These are phyloP conservation scores for Nannoperca obscura DNA, from an alignment of 2,797 vertebrate species.

Conservation along the genomic window DNA sequence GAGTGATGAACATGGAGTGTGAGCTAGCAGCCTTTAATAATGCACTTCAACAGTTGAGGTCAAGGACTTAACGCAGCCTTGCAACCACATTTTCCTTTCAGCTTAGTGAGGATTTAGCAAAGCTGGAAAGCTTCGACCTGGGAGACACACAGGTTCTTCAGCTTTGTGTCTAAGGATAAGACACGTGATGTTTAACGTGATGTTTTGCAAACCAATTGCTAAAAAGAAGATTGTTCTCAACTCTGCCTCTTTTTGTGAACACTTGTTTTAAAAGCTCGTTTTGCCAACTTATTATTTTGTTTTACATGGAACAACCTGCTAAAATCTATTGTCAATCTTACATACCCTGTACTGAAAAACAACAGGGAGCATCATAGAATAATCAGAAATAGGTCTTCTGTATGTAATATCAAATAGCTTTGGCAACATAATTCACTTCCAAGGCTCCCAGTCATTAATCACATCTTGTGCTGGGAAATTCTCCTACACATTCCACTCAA, in stretches of 20 bases:
- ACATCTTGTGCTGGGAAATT: slow-evolving; percentile 44
- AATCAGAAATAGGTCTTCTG: slow-evolving; percentile 47
- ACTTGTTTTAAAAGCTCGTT: slow-evolving; percentile 46
- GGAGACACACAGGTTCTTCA: slow-evolving; percentile 23
- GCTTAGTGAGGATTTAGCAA: slow-evolving; percentile 45
- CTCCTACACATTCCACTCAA: slow-evolving; percentile 32
- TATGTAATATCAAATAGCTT: slow-evolving; percentile 78
- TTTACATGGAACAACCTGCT: slow-evolving; percentile 35
- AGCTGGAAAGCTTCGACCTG: slow-evolving; percentile 30
- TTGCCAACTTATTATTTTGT: slow-evolving; percentile 19
- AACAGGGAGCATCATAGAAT: slow-evolving; percentile 41
- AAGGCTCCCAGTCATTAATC: slow-evolving; percentile 61
- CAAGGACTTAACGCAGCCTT: slow-evolving; percentile 34
- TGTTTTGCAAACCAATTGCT: background rate
- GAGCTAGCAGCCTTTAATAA: slow-evolving; percentile 59
- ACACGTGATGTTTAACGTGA: slow-evolving; percentile 24
- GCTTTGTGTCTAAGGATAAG: slow-evolving; percentile 28
- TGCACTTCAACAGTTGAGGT: slow-evolving; percentile 63
- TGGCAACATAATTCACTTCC: slow-evolving; percentile 78
- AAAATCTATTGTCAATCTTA: slow-evolving; percentile 32
- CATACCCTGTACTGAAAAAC: slow-evolving; percentile 42
- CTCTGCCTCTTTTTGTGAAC: slow-evolving; percentile 35
- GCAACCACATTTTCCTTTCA: slow-evolving; percentile 28
- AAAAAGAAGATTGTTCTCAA: slow-evolving; percentile 38
- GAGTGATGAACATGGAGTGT: slow-evolving; percentile 13